Evolutionary conservation across 92 coral and sea anemone species (phyloP), one percentile per base, ranked within the genome.

Genomic region (Palythoa heliodiscus): DNA sequence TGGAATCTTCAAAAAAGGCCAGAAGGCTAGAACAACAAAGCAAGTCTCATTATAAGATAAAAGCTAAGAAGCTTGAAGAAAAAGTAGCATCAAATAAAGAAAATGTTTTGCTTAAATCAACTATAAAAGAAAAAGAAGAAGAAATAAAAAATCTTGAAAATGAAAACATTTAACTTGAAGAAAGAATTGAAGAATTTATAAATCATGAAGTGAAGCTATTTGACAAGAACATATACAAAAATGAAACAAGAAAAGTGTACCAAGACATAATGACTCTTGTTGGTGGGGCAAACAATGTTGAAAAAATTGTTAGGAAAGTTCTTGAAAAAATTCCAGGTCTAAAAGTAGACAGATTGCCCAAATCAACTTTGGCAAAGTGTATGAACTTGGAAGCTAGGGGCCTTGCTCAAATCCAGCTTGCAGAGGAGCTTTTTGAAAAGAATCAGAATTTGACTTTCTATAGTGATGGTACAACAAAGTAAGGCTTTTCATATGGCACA

Each of bases 311-410:
- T 12, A 73, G 57, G n/a, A 22, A 73, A 19, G 77, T 73, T 4
- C 58, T 73, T 47, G 58, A 73, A n/a, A 73, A 73, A 47, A 20
- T n/a, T 73, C 37, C 50, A 19, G 77, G 77, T 43, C 54, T 72
- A 24, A 38, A 71, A 43, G 75, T 71, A 12, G 75, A 29, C 48
- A 71, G 75, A 43, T 29, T 71, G 20, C 75, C 75, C 75, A 37
- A 71, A 71, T 29, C 75, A 71, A 71, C 54, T 5, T 85, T 85
- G 75, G 88, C 88, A 24, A 85, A 85, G 35, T 85, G 75, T 61
- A 85, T 73, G 88, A 73, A 61, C 61, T 63, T 85, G 69, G 88
- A 43, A 35, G 88, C 75, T 55, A 71, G 86, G 58, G 75, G 82
- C 20, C 78, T 73, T 54, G 87, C 87, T 11, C 87, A 84, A 81